phyloP scores from a whole-genome alignment of 2,888 invertebrate species.

The Drosophila suboccidentalis region DNA sequence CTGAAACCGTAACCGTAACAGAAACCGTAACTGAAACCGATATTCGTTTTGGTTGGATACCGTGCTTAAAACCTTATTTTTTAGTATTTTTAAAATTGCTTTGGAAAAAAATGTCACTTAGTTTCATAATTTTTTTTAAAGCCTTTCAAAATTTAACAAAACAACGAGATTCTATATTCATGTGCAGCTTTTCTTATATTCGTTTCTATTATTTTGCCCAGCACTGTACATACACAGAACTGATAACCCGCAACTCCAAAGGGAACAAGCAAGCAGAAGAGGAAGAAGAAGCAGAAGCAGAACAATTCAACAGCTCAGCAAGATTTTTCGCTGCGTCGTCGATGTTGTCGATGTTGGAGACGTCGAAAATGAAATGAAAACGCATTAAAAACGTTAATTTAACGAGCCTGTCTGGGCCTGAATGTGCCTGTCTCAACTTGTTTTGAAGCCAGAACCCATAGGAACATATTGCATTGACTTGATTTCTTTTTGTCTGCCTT shows the following conservation, averaged over 20 bases:
- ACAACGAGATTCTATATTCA: too few relatives aligned
- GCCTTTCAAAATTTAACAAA: too few relatives aligned
- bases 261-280: constrained; percentile 37
- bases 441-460: constrained; percentile 51
- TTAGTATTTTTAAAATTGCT: too few relatives aligned
- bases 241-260: constrained; percentile 72
- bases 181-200: too few relatives aligned
- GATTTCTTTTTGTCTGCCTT: constrained; percentile 16
- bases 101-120: too few relatives aligned
- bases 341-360: constrained; percentile 15
- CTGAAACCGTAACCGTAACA: too few relatives aligned
- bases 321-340: constrained; percentile 56
- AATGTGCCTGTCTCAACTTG: constrained; percentile 31
- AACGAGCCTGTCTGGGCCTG: constrained; percentile 55
- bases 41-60: too few relatives aligned
- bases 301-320: constrained; percentile 65
- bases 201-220: too few relatives aligned
- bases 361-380: constrained; percentile 70
- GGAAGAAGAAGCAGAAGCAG: constrained; percentile 15
- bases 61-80: too few relatives aligned
- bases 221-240: constrained; percentile 35
- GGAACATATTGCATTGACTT: constrained; percentile 64
- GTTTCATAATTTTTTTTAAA: too few relatives aligned
- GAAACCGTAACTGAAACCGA: too few relatives aligned
- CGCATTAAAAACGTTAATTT: constrained; percentile 73